Conservation (phyloP, 1,140 invertebrate species). For the Drosophila ficusphila region DNA sequence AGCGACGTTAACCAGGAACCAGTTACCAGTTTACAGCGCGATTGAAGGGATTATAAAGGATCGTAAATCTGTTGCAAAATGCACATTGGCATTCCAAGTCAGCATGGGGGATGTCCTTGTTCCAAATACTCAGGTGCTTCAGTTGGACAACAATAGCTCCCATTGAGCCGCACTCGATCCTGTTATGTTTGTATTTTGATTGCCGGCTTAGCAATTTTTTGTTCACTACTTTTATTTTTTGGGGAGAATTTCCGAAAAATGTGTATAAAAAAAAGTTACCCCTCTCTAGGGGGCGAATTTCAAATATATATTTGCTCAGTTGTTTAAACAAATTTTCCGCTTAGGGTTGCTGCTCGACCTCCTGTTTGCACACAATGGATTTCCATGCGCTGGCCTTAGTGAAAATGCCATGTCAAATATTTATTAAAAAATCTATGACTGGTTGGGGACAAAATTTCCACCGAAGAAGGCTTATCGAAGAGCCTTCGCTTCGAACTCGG, state of each 20-base stretch:
- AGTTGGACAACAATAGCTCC: conserved; percentile 46
- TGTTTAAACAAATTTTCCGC: conserved; percentile 76
- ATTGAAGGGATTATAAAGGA: conserved; percentile 54
- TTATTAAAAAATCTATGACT: conserved; percentile 57
- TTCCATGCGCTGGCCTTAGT: conserved; percentile 48
- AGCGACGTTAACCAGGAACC: conserved; percentile 21
- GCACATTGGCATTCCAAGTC: conserved; percentile 48
- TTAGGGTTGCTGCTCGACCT: conserved; percentile 44
- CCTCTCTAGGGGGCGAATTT: conserved; percentile 7
- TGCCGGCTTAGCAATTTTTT: conserved; percentile 60
- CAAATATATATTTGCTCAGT: conserved; percentile 68
- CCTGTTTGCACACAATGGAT: conserved; percentile 43
- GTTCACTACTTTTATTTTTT: conserved; percentile 1
- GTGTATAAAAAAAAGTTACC: conserved; percentile 40
- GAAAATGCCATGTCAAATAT: conserved; percentile 71
- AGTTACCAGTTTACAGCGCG: conserved; percentile 20
- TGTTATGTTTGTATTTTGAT: conserved; percentile 67
- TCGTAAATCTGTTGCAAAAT: conserved; percentile 59
- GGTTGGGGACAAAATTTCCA: conserved; percentile 6
- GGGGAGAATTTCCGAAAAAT: conserved; percentile 44
- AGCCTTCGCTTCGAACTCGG: not conserved
- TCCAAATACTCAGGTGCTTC: conserved; percentile 56
- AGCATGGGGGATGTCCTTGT: conserved; percentile 24
- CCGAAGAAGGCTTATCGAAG: not conserved
- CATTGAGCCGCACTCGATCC: conserved; percentile 7